phyloP scores from a whole-genome alignment of 2,113 vertebrate species.

The Zootoca vivipara region DNA sequence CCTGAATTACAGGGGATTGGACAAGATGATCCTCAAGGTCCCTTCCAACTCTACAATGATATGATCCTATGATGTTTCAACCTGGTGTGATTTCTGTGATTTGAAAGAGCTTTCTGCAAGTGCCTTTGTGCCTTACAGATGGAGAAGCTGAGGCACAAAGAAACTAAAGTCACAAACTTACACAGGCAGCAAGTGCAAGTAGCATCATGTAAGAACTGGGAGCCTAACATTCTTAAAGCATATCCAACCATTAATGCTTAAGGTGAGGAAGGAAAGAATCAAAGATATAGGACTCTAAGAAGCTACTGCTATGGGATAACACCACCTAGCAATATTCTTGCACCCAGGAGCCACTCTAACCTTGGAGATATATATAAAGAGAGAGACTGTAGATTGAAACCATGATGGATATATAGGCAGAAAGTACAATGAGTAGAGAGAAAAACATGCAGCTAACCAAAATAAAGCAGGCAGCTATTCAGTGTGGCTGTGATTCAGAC shows the following conservation, averaged over 20 bases:
- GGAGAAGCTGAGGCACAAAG: no score
- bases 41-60: no score
- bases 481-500: not conserved
- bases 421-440: not conserved
- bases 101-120: no score
- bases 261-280: no score
- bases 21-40: no score
- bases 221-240: not conserved
- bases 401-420: not conserved
- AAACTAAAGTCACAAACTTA: no score
- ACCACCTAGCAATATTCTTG: not conserved
- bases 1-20: no score
- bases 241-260: not conserved
- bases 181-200: no score
- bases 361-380: not conserved
- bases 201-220: no score
- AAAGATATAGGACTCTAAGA: not conserved
- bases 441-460: not conserved
- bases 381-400: not conserved
- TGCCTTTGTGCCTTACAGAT: no score
- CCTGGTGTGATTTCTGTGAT: no score
- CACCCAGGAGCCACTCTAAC: not conserved
- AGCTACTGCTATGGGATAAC: not conserved
- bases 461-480: not conserved
- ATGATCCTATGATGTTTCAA: no score